A percentile compares a stretch with the other conserved stretches of the same genome.
phyloP scores from a whole-genome alignment of 2,113 vertebrate species.

The Caranx melampygus region DNA sequence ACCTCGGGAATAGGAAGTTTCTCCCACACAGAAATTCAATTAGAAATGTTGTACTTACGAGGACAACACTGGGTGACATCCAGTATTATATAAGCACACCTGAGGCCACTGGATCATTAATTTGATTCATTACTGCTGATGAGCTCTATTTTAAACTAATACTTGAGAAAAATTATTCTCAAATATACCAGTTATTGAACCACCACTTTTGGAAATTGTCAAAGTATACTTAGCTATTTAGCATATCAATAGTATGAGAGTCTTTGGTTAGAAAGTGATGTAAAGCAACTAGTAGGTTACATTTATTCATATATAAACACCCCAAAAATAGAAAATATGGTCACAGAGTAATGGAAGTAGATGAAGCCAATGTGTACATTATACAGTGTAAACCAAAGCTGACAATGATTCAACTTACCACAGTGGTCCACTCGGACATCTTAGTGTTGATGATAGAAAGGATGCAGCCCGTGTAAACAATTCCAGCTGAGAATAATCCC shows the following conservation, averaged over 20 bases:
- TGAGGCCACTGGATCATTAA: not conserved
- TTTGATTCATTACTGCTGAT: not conserved
- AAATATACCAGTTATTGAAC: not conserved
- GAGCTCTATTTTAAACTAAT: not conserved
- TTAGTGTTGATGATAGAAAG: constrained; percentile 60
- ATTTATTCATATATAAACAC: no score
- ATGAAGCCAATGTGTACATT: not conserved
- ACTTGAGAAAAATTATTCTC: not conserved
- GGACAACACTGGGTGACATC: not conserved
- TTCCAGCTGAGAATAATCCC: constrained; percentile 57
- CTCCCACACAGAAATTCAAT: not conserved
- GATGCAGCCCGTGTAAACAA: constrained; percentile 51
- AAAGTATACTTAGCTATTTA: no score
- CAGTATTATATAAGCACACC: not conserved
- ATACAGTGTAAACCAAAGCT: not conserved
- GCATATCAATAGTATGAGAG: no score
- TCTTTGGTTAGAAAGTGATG: no score
- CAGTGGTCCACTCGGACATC: constrained; percentile 67
- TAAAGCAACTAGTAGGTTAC: no score
- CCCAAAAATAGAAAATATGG: no score
- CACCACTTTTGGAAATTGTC: no score
- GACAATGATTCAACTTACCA: constrained; percentile 83
- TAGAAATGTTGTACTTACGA: not conserved
- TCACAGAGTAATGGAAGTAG: not conserved
- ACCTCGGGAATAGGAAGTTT: not conserved